Conservation (phyloP, 2,113 vertebrate genomes). For the Phocoena phocoena region DNA sequence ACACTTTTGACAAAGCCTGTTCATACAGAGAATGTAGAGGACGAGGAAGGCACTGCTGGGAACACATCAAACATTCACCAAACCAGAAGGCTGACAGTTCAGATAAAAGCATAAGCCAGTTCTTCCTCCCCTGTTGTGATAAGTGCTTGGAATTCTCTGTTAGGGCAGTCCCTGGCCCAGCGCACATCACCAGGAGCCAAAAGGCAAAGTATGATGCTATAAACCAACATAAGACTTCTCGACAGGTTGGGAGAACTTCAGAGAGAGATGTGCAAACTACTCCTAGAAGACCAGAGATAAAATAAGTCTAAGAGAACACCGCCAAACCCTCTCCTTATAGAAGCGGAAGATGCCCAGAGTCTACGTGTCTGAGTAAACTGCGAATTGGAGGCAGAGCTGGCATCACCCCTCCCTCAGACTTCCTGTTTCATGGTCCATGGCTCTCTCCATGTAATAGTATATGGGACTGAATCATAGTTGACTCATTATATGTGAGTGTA, state of each 20-base stretch:
- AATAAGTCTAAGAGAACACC: neutral
- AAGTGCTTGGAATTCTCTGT: neutral
- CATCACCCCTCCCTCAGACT: neutral
- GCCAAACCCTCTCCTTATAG: neutral
- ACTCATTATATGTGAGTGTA: neutral
- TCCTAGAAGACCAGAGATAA: neutral
- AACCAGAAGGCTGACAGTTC: neutral
- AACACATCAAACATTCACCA: neutral
- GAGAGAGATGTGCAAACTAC: neutral
- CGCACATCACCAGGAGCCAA: neutral
- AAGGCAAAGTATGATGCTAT: neutral
- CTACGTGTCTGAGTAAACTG: neutral
- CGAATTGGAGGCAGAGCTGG: neutral
- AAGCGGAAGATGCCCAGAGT: neutral
- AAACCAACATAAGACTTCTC: neutral
- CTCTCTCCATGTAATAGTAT: neutral
- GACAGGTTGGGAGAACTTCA: neutral
- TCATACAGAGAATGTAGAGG: neutral
- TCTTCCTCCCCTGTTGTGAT: neutral
- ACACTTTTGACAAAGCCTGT: neutral
- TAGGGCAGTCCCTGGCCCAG: neutral
- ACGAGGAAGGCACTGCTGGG: neutral
- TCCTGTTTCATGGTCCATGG: neutral
- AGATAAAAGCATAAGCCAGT: neutral
- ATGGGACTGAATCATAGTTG: neutral